A percentile compares a stretch with the other conserved stretches of the same genome.
Conservation (phyloP, 2,888 invertebrate species). For the Megalurothrips usitatus region DNA sequence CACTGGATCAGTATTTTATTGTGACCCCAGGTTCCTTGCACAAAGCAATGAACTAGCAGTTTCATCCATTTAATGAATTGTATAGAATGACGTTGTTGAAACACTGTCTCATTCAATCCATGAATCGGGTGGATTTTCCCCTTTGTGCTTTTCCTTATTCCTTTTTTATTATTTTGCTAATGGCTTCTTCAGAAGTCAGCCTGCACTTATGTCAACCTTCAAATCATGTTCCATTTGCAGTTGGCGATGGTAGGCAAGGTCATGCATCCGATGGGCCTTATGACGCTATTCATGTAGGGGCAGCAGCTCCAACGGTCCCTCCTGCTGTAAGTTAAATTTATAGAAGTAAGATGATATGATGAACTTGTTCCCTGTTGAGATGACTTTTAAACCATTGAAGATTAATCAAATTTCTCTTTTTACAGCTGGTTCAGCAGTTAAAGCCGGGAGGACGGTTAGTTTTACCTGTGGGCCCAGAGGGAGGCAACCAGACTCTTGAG, state of each 20-base stretch:
- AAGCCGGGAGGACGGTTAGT: conserved; percentile 89
- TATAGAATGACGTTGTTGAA: background rate
- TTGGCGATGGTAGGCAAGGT: conserved; percentile 87
- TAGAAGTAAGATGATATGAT: no score
- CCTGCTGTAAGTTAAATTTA: conserved; percentile 56
- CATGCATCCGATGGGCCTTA: conserved; percentile 71
- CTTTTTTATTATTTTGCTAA: conserved; percentile 11
- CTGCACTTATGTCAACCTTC: conserved; percentile 9
- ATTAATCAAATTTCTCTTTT: conserved; percentile 34
- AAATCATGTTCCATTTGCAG: conserved; percentile 45
- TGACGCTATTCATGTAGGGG: conserved; percentile 91
- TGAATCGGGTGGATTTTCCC: background rate
- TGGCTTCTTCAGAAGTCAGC: conserved; percentile 28
- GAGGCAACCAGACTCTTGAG: conserved; percentile 80
- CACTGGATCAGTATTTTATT: no score
- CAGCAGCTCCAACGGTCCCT: conserved; percentile 75
- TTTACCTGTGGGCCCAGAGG: conserved; percentile 83
- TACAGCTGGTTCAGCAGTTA: conserved; percentile 75
- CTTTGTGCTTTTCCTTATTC: conserved; percentile 4
- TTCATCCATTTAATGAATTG: background rate
- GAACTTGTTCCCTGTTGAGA: background rate
- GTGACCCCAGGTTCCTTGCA: no score
- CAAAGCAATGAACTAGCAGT: no score
- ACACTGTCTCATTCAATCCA: background rate
- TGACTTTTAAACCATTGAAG: conserved; percentile 12